A percentile compares a stretch with the other conserved stretches of the same genome.
phyloP scores from a whole-genome alignment of 2,888 invertebrate species.

The Panopea generosa region DNA sequence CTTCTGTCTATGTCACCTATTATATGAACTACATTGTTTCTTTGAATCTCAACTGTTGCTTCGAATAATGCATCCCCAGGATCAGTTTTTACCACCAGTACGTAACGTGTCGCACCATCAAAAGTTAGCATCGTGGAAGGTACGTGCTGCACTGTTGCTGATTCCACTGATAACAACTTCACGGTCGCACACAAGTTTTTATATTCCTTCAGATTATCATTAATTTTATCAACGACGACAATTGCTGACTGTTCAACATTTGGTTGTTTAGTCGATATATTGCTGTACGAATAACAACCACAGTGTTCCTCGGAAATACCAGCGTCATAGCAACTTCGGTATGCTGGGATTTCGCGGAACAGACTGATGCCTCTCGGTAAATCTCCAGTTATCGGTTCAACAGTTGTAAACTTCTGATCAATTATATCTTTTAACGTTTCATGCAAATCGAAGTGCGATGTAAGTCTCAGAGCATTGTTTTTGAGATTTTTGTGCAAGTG shows the following conservation, averaged over 20 bases:
- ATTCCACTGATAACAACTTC: slow-evolving; percentile 86
- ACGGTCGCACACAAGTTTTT: slow-evolving; percentile 78
- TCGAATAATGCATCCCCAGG: slow-evolving; percentile 94
- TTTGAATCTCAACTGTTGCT: slow-evolving; percentile 88
- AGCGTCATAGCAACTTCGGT: slow-evolving; percentile 94
- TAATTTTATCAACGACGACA: slow-evolving; percentile 85
- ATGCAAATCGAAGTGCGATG: slow-evolving; percentile 96
- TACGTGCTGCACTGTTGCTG: too few relatives aligned
- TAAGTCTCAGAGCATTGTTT: slow-evolving; percentile 89
- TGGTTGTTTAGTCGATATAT: slow-evolving; percentile 87
- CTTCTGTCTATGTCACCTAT: too few relatives aligned
- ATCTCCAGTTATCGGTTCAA: too few relatives aligned
- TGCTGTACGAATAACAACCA: slow-evolving; percentile 94
- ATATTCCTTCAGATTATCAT: slow-evolving; percentile 88
- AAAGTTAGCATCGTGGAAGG: too few relatives aligned
- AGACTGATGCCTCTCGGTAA: slow-evolving; percentile 79
- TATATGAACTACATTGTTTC: too few relatives aligned
- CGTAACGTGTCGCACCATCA: slow-evolving; percentile 89
- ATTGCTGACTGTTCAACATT: slow-evolving; percentile 87
- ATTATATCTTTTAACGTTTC: slow-evolving; percentile 90
- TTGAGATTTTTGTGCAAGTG: slow-evolving; percentile 87
- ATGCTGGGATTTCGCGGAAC: slow-evolving; percentile 86
- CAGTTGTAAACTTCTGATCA: too few relatives aligned
- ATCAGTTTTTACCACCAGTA: slow-evolving; percentile 90
- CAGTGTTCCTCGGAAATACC: slow-evolving; percentile 98